Base-by-base conservation (phyloP, 2,888 invertebrate genomes). In the Drosophila nigritarsus region DNA sequence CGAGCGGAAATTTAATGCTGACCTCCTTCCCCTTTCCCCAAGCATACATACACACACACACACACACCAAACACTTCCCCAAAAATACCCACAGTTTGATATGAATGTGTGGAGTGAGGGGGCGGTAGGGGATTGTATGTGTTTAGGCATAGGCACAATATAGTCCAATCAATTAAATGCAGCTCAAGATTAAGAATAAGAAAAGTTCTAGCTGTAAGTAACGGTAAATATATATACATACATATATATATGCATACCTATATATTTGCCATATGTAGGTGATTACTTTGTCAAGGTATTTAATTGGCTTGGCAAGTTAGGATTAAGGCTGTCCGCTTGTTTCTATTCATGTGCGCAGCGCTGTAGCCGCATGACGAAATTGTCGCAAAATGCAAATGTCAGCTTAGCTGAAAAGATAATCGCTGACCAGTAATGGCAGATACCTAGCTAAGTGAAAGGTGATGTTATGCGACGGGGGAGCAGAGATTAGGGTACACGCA, bases 1-100 rank as follows among this genome's bases (percentile, higher is more conserved):
- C 69, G 68, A 78, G 79, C 66, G 66, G 64, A 73, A 78, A 73
- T 68, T 62, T 59, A 58, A 75, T 58, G 75, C 61, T 48, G 36
- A 27, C 20, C 15, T 15, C 13, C 29, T 29, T 20, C 50, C 11
- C 15, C 24, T 15, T 34, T 0, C 13, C 30, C 18, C 5, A 29
- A 7, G 9, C 29, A n/a, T 9, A 40, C 40, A 40, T 9, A 40
- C 40, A 40, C n/a, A 2, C 18, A n/a, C 48, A 27, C 27, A 27
- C 18, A 49, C 27, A 13, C 30, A 11, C 0, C 50, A 30, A 3
- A 11, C n/a, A 7, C 9, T 24, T 53, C 15, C 15, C 24, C 24
- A 5, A 7, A 53, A 18, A 53, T 32, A 13, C 34, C n/a, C 27
- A 11, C 5, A 45, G 45, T 49, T 54, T 20, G 29, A 34, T 27